Evolutionary conservation across 2,888 invertebrate genomes (phyloP).

Genomic region (Parnassius smintheus): DNA sequence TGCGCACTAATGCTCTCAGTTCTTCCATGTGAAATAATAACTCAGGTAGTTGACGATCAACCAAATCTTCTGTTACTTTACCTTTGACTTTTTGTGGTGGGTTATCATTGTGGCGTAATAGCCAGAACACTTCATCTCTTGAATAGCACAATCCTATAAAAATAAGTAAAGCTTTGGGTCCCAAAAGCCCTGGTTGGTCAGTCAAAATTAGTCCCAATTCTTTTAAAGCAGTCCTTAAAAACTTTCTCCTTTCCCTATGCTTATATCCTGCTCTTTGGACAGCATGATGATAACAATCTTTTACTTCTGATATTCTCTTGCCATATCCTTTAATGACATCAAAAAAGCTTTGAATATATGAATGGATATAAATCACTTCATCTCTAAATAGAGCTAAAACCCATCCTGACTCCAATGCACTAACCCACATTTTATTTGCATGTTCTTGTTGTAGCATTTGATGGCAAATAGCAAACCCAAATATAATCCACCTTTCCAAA

Average conservation of each 20-base stretch:
- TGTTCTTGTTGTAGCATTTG: constrained; percentile 92
- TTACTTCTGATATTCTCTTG: constrained; percentile 96
- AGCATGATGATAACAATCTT: constrained; percentile 95
- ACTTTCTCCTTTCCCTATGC: constrained; percentile 97
- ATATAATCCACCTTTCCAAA: constrained; percentile 98
- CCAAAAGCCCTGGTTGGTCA: constrained; percentile 98
- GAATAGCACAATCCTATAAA: constrained; percentile 98
- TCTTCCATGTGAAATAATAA: constrained; percentile 99
- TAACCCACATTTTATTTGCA: constrained; percentile 94
- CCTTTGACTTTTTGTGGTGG: constrained; percentile 95
- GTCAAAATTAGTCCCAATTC: constrained; percentile 97
- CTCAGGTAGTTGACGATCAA: constrained; percentile 98
- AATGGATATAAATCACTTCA: constrained; percentile 97
- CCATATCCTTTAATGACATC: constrained; percentile 97
- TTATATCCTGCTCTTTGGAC: constrained; percentile 94
- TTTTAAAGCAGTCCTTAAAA: constrained; percentile 95
- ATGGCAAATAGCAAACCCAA: constrained; percentile 95
- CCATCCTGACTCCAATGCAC: constrained; percentile 96
- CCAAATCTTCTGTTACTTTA: constrained; percentile 94
- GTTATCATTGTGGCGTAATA: constrained; percentile 97
- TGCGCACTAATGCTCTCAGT: constrained; percentile 94
- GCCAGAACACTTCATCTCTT: constrained; percentile 98
- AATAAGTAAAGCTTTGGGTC: constrained; percentile 97
- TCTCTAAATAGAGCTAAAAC: constrained; percentile 97
- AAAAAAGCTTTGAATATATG: constrained; percentile 95